phyloP scores from a whole-genome alignment of 2,888 invertebrate genomes.

The Cosmia trapezina region DNA sequence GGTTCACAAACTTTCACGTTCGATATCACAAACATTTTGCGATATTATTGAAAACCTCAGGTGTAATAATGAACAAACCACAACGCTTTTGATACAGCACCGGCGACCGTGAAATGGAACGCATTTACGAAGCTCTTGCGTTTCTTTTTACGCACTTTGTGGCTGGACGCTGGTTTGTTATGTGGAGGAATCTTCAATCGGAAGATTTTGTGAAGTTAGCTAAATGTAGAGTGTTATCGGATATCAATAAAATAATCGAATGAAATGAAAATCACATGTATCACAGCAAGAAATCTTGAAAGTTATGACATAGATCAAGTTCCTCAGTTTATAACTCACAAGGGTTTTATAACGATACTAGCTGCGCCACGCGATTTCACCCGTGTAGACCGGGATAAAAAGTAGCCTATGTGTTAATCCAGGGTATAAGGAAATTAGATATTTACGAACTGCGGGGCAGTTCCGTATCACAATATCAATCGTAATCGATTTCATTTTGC shows the following conservation, averaged over 20 bases:
- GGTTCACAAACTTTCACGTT: conserved; percentile 51
- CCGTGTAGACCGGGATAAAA: no score
- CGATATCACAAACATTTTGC: conserved; percentile 28
- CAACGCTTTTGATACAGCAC: conserved; percentile 55
- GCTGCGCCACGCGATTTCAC: no score
- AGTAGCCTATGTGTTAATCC: no score
- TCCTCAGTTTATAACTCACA: no score
- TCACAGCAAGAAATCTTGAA: no score
- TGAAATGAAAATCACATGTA: not conserved
- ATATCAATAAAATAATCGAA: not conserved
- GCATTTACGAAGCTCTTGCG: conserved; percentile 53
- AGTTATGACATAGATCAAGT: no score
- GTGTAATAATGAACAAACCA: conserved; percentile 57
- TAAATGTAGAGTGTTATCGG: not conserved
- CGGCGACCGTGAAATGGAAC: conserved; percentile 52
- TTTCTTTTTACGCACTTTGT: conserved; percentile 56
- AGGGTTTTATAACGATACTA: no score
- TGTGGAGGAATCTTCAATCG: conserved; percentile 10
- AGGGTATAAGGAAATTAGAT: no score
- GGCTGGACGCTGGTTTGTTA: conserved; percentile 31
- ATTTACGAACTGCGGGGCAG: no score
- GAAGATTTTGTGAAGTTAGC: not conserved
- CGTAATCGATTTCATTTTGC: no score
- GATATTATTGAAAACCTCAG: conserved; percentile 47
- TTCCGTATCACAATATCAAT: no score